Evolutionary conservation across 2,797 vertebrate species (phyloP), one percentile per base, ranked within the genome.

Genomic region (Phyllotis vaccarum): DNA sequence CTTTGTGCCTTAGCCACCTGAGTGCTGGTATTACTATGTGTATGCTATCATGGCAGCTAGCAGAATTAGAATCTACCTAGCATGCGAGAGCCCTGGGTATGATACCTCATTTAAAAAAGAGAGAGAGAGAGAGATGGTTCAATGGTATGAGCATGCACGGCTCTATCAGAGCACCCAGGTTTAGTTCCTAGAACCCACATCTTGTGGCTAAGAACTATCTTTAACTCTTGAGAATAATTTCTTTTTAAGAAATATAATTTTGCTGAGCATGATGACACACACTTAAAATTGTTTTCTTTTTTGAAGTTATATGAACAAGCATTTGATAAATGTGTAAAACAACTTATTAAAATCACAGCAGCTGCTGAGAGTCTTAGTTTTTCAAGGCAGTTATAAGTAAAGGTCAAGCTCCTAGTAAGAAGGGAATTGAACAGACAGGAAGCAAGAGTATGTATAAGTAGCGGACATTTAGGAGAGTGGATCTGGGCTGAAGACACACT

Each of bases 231-330:
- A 66, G 29, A 66, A 22, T 34, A 13, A 31, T 34, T n/a, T n/a
- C n/a, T 43, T 80, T 46, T 21, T 29, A 40, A 46, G 6, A 46
- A 46, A 13, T 34, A 64, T 29, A 60, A 49, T 34, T 11, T 49
- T 14, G 81, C 60, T 49, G 79, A 40, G 27, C 22, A 29, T 81
- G 40, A 43, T 85, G 29, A 6, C 21, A n/a, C 21, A 58, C 17
- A 27, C 79, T 7, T 72, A 10, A 27, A 82, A 78, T 91, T 2
- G 5, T 40, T 95, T 21, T 29, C 1, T 72, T 58, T 81, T 91
- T 89, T 87, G 12, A 86, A 91, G 46, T 72, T 95, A 34, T 24
- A 54, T 86, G 96, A 85, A 78, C 0, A 88, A 90, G 11, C 22
- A 72, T 16, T 93, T 81, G 22, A 64, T 89, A 7, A 86, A 76